Base-by-base conservation (phyloP, 2,113 vertebrate genomes). In the Accipiter cooperii region DNA sequence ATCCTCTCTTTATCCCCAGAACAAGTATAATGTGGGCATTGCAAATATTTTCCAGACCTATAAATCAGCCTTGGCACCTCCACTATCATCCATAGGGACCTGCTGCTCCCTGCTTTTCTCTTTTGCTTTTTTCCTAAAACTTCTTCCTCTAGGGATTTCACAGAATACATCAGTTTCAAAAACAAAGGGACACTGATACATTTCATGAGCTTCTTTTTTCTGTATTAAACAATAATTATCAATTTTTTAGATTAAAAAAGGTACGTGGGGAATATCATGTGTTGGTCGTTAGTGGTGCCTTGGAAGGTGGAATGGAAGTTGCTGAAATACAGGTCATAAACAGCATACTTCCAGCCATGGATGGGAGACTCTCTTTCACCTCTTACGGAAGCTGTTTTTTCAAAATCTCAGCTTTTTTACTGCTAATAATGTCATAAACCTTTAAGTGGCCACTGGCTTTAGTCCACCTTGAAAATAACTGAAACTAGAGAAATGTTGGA, bases 1-100 rank as follows among this genome's bases (percentile, higher is more conserved):
- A 94, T 93, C 93, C 66, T 97, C 80, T 95, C 92, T 97, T 97
- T 96, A 97, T 98, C 97, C 96, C 17, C 58, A 81, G 96, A 93
- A 94, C 55, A 84, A 84, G 77, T 82, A 71, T 66, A 88, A 96
- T 89, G 70, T 8, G 61, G 83, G 74, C 44, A 71, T 60, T 75
- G 63, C 57, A 96, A 85, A 78, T 90, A 66, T 81, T 93, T 89
- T 36, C 60, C 55, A 89, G 64, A 58, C 36, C 77, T 65, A 84
- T 93, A 93, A 95, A 95, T 94, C 93, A 96, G 38, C 63, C 18
- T 19, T 55, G 54, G 91, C 55, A 91, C 63, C 82, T 96, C 78
- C 63, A 4, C 54, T 66, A 26, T 84, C 75, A 86, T 60, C 84
- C 74, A 58, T 36, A 70, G 82, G 70, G 81, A 96, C 33, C 31